Conservation (phyloP, 2,888 invertebrate species). For the Eupsilia transversa region DNA sequence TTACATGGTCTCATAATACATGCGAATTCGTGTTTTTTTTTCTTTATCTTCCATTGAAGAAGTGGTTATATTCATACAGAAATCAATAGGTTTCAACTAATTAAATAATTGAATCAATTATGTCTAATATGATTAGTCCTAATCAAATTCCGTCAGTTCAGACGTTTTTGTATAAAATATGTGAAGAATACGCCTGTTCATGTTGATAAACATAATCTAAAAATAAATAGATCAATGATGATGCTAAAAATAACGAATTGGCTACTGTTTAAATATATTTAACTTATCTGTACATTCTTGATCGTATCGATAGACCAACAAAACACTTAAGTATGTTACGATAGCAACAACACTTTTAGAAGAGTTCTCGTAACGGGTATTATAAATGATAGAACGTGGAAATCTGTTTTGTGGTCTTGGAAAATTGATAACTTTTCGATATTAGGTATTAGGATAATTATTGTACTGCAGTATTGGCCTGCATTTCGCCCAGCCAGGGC, state of each 20-base stretch:
- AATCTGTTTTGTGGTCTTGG: background rate
- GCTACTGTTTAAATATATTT: constrained; percentile 12
- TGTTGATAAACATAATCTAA: constrained; percentile 30
- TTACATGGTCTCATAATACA: constrained; percentile 16
- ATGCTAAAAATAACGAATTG: constrained; percentile 34
- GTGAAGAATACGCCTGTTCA: background rate
- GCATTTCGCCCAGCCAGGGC: no score
- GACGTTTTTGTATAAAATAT: background rate
- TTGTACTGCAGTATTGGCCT: background rate
- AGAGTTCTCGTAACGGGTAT: background rate
- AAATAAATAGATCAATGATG: constrained; percentile 40
- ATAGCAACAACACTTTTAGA: constrained; percentile 16
- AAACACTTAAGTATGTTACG: constrained; percentile 1
- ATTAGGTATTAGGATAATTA: background rate
- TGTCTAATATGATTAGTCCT: background rate
- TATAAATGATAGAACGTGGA: background rate
- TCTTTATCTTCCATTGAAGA: background rate
- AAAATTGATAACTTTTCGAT: background rate
- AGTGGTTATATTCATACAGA: background rate
- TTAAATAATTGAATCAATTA: background rate
- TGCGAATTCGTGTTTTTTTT: background rate
- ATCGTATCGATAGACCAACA: constrained; percentile 4
- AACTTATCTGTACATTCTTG: constrained; percentile 16
- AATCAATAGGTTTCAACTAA: background rate
- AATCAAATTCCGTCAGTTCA: background rate